These are phyloP conservation scores for Scolanthus callimorphus DNA, from an alignment of 92 coral and sea anemone species.

Conservation along the genomic window DNA sequence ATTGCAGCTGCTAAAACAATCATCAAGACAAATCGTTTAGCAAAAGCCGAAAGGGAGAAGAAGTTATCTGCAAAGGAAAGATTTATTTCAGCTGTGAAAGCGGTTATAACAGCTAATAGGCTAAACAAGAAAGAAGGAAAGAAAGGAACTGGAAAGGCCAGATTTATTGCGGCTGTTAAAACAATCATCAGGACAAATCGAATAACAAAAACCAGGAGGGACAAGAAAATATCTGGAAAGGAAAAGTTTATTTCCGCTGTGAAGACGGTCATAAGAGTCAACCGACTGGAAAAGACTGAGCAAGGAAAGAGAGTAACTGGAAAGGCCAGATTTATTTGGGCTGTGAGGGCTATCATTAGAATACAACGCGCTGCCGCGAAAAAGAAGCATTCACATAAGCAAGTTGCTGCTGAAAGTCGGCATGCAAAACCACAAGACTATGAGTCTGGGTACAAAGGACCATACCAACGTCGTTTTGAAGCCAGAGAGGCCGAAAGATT, in stretches of 20 bases:
- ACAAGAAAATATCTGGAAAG: neutral
- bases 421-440: neutral
- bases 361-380: neutral
- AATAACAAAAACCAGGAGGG: neutral
- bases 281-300: neutral
- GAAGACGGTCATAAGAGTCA: neutral
- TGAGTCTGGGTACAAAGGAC: neutral
- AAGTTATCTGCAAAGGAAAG: neutral
- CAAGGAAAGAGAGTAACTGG: neutral
- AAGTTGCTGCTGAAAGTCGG: neutral
- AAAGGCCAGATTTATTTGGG: neutral
- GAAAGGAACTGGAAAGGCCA: neutral
- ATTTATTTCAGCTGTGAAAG: neutral
- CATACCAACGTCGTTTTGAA: neutral
- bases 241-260: neutral
- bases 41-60: neutral
- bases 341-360: neutral
- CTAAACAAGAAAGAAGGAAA: neutral
- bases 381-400: neutral
- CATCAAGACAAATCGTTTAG: neutral
- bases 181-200: neutral
- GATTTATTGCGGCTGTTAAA: neutral
- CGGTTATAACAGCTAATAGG: neutral
- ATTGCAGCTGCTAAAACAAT: neutral
- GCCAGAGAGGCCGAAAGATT: no score